Evolutionary conservation across 2,888 invertebrate species (phyloP).

Genomic region (Galeruca laticollis): DNA sequence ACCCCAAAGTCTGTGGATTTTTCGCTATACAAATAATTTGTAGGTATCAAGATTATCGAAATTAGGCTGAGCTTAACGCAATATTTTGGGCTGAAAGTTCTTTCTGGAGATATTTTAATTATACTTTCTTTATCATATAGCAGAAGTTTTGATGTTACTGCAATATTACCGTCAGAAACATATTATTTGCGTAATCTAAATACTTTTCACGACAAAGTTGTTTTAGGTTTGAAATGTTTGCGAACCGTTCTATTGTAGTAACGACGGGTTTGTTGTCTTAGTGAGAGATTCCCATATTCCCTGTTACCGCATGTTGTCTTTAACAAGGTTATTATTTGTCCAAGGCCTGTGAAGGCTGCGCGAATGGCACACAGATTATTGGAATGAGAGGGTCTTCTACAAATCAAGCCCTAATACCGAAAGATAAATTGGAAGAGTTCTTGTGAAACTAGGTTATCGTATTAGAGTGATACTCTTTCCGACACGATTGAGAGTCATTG

Average conservation of each 20-base stretch:
- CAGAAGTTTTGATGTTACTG: too few relatives aligned
- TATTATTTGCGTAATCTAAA: not conserved
- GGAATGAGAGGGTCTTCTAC: conserved; percentile 27
- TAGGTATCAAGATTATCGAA: too few relatives aligned
- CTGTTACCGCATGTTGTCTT: conserved; percentile 49
- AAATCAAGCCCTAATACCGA: conserved; percentile 26
- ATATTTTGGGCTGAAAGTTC: too few relatives aligned
- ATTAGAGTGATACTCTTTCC: not conserved
- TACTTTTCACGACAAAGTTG: not conserved
- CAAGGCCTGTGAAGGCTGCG: conserved; percentile 36
- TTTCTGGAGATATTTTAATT: too few relatives aligned
- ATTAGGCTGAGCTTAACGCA: too few relatives aligned
- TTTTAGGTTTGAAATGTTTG: not conserved
- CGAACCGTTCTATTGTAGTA: conserved; percentile 1
- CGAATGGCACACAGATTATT: conserved; percentile 27
- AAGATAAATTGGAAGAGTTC: conserved; percentile 28
- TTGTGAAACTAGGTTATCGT: conserved; percentile 6
- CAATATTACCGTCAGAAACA: not conserved
- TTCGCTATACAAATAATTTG: too few relatives aligned
- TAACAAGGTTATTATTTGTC: conserved; percentile 56
- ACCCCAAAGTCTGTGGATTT: too few relatives aligned
- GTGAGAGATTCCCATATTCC: conserved; percentile 49
- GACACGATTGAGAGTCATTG: too few relatives aligned
- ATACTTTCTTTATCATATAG: too few relatives aligned
- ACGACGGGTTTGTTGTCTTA: conserved; percentile 59